Conservation (phyloP, 2,888 invertebrate species). For the Cheilosia pagana region DNA sequence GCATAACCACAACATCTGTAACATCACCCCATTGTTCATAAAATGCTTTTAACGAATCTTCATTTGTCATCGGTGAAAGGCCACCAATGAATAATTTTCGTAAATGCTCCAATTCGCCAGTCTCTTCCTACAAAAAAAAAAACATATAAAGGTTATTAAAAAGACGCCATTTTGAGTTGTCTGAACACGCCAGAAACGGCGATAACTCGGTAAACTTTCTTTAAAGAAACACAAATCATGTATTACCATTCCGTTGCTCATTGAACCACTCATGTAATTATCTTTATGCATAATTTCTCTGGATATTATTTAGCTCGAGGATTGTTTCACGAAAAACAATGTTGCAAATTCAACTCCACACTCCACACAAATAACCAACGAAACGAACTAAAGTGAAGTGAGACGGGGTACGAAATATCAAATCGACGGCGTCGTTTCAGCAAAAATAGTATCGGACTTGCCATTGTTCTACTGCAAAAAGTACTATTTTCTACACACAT, state of each 20-base stretch:
- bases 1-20: slow-evolving; percentile 80
- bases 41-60: slow-evolving; percentile 78
- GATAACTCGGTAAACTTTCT: background rate
- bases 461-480: background rate
- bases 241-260: slow-evolving; percentile 57
- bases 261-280: slow-evolving; percentile 54
- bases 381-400: slow-evolving; percentile 31
- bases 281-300: slow-evolving; percentile 62
- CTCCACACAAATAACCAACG: slow-evolving; percentile 15
- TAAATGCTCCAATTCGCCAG: slow-evolving; percentile 77
- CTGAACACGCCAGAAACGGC: background rate
- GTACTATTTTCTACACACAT: background rate
- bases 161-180: slow-evolving; percentile 62
- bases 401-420: background rate
- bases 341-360: background rate
- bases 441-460: background rate
- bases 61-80: slow-evolving; percentile 79
- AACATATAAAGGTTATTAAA: background rate
- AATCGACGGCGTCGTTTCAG: slow-evolving; percentile 18
- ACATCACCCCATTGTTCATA: slow-evolving; percentile 80
- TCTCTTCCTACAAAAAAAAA: slow-evolving; percentile 64
- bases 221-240: background rate
- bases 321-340: background rate
- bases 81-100: slow-evolving; percentile 82
- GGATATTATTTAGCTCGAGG: slow-evolving; percentile 24